These are phyloP conservation scores for Lepisosteus oculatus DNA, from an alignment of 2,113 vertebrate genomes.

Conservation along the genomic window DNA sequence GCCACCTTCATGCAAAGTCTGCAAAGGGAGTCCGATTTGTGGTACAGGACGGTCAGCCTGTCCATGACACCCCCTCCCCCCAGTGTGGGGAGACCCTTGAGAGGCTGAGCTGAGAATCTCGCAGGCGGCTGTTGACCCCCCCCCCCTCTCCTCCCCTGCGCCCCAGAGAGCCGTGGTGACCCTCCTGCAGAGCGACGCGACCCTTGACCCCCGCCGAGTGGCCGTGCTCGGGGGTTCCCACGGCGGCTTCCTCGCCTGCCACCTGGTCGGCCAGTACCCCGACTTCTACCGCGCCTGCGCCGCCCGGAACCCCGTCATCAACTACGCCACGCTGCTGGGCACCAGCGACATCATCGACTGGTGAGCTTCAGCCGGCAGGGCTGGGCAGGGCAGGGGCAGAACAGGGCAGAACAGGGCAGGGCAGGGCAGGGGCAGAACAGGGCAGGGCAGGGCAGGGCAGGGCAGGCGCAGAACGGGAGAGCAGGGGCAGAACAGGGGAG, in stretches of 20 bases:
- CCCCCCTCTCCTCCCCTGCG: background rate
- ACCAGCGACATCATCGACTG: conserved; percentile 81
- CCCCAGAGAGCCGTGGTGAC: conserved; percentile 58
- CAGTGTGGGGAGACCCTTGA: too few species aligned
- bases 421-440: too few species aligned
- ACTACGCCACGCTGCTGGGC: conserved; percentile 70
- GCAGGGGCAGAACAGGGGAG: too few species aligned
- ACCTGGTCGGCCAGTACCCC: conserved; percentile 69
- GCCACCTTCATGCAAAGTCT: too few species aligned
- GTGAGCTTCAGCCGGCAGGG: conserved; percentile 45
- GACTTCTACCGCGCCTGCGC: conserved; percentile 71
- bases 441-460: too few species aligned
- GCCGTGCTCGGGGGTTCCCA: conserved; percentile 78
- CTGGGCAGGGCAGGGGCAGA: background rate
- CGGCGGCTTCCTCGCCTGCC: conserved; percentile 76
- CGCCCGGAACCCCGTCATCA: conserved; percentile 73
- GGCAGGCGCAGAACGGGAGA: too few species aligned
- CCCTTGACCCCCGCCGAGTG: conserved; percentile 59
- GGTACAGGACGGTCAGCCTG: too few species aligned
- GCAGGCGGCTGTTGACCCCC: too few species aligned
- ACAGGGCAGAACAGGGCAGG: too few species aligned
- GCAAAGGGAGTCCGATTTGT: too few species aligned
- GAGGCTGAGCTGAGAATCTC: too few species aligned
- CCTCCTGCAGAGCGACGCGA: conserved; percentile 42
- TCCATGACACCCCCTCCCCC: too few species aligned